Evolutionary conservation across 2,888 invertebrate species (phyloP).

Genomic region (Luperina testacea): DNA sequence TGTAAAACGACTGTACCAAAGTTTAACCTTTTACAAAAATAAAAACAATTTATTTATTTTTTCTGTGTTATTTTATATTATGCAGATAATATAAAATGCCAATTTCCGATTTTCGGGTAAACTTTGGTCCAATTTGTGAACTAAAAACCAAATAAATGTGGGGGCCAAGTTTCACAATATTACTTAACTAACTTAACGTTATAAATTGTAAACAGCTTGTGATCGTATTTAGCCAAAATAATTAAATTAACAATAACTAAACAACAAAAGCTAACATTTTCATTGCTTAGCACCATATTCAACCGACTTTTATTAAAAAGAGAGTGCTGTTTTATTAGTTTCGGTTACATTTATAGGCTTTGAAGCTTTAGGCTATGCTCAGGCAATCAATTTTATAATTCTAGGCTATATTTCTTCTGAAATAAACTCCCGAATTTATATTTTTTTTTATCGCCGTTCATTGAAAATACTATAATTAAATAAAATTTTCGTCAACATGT

Average conservation of each 20-base stretch:
- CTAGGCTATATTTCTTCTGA: constrained; percentile 10
- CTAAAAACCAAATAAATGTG: constrained; percentile 41
- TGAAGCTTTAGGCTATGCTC: neutral
- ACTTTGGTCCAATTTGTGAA: constrained; percentile 48
- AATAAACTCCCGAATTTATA: constrained; percentile 16
- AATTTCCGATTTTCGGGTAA: constrained; percentile 23
- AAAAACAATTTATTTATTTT: neutral
- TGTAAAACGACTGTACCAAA: constrained; percentile 50
- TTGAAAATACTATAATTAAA: constrained; percentile 17
- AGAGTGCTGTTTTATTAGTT: constrained; percentile 22
- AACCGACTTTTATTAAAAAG: constrained; percentile 49
- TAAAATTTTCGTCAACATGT: neutral
- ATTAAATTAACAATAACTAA: constrained; percentile 65
- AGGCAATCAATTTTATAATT: neutral
- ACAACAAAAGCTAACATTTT: constrained; percentile 66
- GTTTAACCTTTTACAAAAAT: constrained; percentile 19
- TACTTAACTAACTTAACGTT: constrained; percentile 52
- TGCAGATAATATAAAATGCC: constrained; percentile 3
- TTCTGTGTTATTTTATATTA: neutral
- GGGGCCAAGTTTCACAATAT: constrained; percentile 51
- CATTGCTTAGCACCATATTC: constrained; percentile 77
- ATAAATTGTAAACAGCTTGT: constrained; percentile 55
- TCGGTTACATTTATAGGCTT: constrained; percentile 4
- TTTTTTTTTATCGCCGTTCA: neutral
- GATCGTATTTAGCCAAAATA: constrained; percentile 50